A percentile compares a stretch with the other conserved stretches of the same genome.
phyloP scores from a whole-genome alignment of 1,140 invertebrate species.

The Cyclina sinensis region DNA sequence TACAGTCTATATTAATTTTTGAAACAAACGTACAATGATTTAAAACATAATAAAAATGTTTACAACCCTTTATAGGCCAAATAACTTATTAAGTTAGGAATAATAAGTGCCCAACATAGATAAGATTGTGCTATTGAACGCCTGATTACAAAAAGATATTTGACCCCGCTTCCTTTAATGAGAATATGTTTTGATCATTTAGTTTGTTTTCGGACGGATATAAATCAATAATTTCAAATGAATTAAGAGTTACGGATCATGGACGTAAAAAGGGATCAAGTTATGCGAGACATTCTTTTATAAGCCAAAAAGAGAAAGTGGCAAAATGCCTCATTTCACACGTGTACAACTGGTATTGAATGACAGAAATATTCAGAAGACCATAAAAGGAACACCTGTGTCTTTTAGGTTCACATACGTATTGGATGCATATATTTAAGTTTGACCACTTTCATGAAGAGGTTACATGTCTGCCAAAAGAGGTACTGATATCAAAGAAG shows the following conservation, averaged over 20 bases:
- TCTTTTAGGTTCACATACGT: too few species aligned
- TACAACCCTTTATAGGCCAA: conserved; percentile 5
- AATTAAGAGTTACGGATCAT: background rate
- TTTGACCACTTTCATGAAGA: too few species aligned
- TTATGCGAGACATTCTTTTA: background rate
- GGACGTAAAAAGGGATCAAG: background rate
- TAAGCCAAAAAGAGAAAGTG: background rate
- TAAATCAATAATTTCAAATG: conserved; percentile 2
- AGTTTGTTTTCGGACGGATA: background rate
- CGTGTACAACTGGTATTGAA: background rate
- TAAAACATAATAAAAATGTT: background rate
- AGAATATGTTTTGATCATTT: background rate
- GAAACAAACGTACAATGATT: background rate
- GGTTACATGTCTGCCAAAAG: too few species aligned
- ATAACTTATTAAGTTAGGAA: background rate
- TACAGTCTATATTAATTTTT: background rate
- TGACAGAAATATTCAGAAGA: too few species aligned
- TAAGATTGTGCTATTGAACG: background rate
- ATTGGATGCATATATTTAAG: too few species aligned
- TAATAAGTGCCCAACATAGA: background rate
- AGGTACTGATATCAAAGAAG: too few species aligned
- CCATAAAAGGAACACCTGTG: too few species aligned
- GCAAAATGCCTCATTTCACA: background rate
- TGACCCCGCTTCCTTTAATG: background rate
- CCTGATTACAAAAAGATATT: background rate